phyloP scores from a whole-genome alignment of 2,113 vertebrate genomes.

The Eulacestoma nigropectus region DNA sequence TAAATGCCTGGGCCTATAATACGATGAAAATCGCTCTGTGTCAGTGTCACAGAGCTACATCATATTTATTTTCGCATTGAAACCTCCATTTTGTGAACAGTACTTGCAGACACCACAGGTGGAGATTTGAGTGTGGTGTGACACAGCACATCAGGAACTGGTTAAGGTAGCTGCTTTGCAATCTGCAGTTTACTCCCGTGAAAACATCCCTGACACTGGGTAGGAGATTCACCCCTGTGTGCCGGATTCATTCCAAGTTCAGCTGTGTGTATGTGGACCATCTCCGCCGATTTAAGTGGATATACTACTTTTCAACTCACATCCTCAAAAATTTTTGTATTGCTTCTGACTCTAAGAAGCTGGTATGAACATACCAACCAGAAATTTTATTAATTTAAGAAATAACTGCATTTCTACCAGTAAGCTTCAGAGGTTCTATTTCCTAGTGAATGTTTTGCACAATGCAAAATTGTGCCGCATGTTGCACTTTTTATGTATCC shows the following conservation, averaged over 20 bases:
- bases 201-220: constrained; percentile 68
- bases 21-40: neutral
- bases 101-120: constrained; percentile 68
- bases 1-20: neutral
- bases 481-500: neutral
- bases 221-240: constrained; percentile 29
- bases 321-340: neutral
- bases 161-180: constrained; percentile 70
- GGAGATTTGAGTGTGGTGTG: constrained; percentile 71
- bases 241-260: constrained; percentile 40
- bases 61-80: constrained; percentile 24
- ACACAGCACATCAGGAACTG: constrained; percentile 70
- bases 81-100: constrained; percentile 56
- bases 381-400: neutral
- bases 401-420: neutral
- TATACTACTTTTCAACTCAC: neutral
- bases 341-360: neutral
- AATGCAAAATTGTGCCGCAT: neutral
- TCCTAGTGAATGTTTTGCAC: neutral
- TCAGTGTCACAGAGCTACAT: neutral
- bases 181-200: constrained; percentile 58
- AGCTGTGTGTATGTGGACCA: neutral
- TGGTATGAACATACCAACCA: neutral
- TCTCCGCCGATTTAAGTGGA: neutral
- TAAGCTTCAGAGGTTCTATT: neutral